Evolutionary conservation across 2,113 vertebrate genomes (phyloP), one percentile per base, ranked within the genome.

Genomic region (Hyla sarda): DNA sequence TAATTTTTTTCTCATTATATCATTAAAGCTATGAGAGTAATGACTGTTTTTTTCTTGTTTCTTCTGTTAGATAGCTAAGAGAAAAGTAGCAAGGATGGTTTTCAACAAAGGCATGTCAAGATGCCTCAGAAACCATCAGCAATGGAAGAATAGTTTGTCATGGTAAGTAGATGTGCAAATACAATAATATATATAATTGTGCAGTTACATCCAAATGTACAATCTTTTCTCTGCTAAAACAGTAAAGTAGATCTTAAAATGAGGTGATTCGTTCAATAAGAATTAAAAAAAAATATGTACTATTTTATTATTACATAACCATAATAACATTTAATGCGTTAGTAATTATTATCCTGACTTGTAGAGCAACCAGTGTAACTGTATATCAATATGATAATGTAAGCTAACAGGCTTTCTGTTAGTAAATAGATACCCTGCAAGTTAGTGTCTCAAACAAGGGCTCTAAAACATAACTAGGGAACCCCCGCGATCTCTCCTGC

Each of bases 111-210:
- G 37, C 13, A 47, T n/a, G n/a, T 25, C 37, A 41, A 28, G 14
- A 30, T 62, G 34, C 41, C 21, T 19, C 17, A 65, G 56, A 37
- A n/a, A 45, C 14, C n/a, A 81, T 65, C 56, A 58, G 56, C 34
- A 47, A 62, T 25, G 56, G 34, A 80, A 80, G 78, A 58, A 81
- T 7, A 41, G 23, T 28, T 14, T 81, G 78, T 62, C 78, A 65
- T 81, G 78, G 78, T 81, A 47, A 62, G 78, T n/a, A 62, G 13
- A 47, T 23, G 32, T 58, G 9, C 37, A 19, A 10, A 10, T 17
- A 17, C 28, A 30, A 69, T n/a, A n/a, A n/a, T n/a, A n/a, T n/a
- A n/a, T n/a, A n/a, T n/a, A n/a, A n/a, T 5, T 62, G 17, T 14
- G 10, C 60, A 32, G 28, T 30, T 16, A 14, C n/a, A 32, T 28